A percentile compares a stretch with the other conserved stretches of the same genome.
Evolutionary conservation across 2,888 invertebrate genomes (phyloP).

Genomic region (Stenotaenia linearis): DNA sequence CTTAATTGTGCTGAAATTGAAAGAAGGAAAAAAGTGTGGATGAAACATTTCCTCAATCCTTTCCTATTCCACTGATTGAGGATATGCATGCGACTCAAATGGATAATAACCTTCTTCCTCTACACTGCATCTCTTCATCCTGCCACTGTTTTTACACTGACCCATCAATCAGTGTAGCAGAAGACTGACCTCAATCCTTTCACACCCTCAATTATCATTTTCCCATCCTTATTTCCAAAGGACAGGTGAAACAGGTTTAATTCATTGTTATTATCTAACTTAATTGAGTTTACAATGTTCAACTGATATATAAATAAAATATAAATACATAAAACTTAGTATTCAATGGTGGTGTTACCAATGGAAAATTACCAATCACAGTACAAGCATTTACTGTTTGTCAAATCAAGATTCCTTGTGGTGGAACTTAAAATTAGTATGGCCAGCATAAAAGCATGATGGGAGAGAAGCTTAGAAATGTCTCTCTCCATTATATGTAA

Average conservation of each 20-base stretch:
- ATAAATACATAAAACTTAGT: no score
- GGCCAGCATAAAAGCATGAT: background rate
- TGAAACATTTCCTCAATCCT: slow-evolving; percentile 2
- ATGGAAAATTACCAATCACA: background rate
- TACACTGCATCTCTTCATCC: background rate
- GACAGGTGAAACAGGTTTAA: background rate
- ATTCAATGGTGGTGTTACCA: no score
- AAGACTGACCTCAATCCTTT: background rate
- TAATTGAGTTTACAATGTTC: background rate
- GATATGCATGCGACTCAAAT: slow-evolving; percentile 15
- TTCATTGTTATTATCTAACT: background rate
- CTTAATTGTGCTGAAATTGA: background rate
- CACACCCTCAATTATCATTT: background rate
- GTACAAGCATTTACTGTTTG: background rate
- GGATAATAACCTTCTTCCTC: slow-evolving; percentile 11
- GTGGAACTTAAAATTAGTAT: background rate
- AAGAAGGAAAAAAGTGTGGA: background rate
- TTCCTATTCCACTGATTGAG: slow-evolving; percentile 7
- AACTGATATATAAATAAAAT: no score
- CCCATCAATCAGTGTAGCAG: background rate
- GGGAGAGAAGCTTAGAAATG: background rate
- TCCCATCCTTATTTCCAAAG: background rate
- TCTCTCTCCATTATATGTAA: background rate
- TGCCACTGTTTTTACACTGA: slow-evolving; percentile 6
- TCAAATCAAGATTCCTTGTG: background rate